Percentiles rank a stretch among this genome's conserved stretches.
Evolutionary conservation across 2,888 invertebrate genomes (phyloP).

Genomic region (Noctua comes): DNA sequence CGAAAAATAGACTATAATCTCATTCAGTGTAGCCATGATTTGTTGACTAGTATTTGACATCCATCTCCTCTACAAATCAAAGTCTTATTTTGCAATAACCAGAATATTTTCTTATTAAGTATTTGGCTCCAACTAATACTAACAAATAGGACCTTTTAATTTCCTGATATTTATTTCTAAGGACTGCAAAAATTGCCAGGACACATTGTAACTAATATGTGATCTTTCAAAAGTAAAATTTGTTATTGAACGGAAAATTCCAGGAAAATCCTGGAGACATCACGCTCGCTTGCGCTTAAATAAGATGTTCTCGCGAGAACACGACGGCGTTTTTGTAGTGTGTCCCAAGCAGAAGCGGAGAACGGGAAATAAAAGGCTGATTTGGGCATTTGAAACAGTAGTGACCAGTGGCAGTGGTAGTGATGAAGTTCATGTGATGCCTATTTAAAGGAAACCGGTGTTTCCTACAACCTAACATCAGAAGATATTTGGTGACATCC

Average conservation of each 20-base stretch:
- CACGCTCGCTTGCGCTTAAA: slow-evolving; percentile 81
- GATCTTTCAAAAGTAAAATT: slow-evolving; percentile 53
- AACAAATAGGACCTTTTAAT: neutral
- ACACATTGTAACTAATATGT: slow-evolving; percentile 37
- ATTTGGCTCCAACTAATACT: neutral
- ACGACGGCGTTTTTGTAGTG: slow-evolving; percentile 71
- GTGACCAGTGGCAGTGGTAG: no score
- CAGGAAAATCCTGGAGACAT: slow-evolving; percentile 75
- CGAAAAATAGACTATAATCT: neutral
- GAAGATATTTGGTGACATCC: no score
- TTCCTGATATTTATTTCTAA: neutral
- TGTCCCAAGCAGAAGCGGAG: slow-evolving; percentile 49
- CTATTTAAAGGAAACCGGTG: no score
- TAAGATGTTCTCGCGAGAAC: slow-evolving; percentile 80
- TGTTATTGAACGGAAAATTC: slow-evolving; percentile 73
- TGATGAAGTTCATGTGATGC: no score
- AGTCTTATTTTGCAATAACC: no score
- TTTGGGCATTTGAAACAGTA: neutral
- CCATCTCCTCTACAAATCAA: neutral
- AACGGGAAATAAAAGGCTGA: neutral
- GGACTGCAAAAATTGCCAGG: neutral
- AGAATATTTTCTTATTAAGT: neutral
- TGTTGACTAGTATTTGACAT: neutral
- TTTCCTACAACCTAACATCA: no score
- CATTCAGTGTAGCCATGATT: neutral